These are phyloP conservation scores for Lepeophtheirus nordmannii DNA, from an alignment of 2,888 invertebrate genomes.

Conservation along the genomic window DNA sequence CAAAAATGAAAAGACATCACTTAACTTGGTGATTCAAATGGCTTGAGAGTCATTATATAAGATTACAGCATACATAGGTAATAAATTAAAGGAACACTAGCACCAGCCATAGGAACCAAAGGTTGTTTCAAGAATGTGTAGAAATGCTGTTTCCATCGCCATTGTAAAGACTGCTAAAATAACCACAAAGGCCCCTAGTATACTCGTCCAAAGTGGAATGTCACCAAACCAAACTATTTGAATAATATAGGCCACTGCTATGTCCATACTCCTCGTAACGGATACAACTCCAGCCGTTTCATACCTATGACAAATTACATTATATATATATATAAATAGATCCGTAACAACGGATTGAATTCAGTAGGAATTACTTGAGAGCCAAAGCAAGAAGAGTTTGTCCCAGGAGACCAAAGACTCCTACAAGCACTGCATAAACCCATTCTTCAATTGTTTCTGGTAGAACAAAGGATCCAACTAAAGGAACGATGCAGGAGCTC, in stretches of 20 bases:
- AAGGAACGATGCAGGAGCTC: conserved; percentile 19
- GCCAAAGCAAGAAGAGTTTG: conserved; percentile 38
- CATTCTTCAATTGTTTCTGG: conserved; percentile 24
- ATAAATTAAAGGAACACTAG: neutral
- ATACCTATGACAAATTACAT: conserved; percentile 30
- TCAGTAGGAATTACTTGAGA: conserved; percentile 29
- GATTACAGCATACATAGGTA: too few relatives aligned
- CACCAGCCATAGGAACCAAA: conserved; percentile 21
- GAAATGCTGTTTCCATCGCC: conserved; percentile 17
- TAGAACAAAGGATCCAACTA: conserved; percentile 13
- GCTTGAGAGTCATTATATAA: too few relatives aligned
- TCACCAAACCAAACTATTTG: conserved; percentile 29
- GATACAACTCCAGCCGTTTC: conserved; percentile 39
- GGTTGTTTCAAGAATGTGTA: neutral
- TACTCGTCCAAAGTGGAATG: conserved; percentile 22
- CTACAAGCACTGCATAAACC: conserved; percentile 21
- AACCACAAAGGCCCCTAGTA: conserved; percentile 13
- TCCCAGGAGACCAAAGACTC: conserved; percentile 34
- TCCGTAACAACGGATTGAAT: too few relatives aligned
- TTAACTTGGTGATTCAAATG: too few relatives aligned
- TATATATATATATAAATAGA: too few relatives aligned
- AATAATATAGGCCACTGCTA: conserved; percentile 37
- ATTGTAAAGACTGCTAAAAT: conserved; percentile 20
- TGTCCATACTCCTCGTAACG: conserved; percentile 38
- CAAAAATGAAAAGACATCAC: too few relatives aligned